Evolutionary conservation across 2,113 vertebrate species (phyloP), one percentile per base, ranked within the genome.

Genomic region (Butorides virescens): DNA sequence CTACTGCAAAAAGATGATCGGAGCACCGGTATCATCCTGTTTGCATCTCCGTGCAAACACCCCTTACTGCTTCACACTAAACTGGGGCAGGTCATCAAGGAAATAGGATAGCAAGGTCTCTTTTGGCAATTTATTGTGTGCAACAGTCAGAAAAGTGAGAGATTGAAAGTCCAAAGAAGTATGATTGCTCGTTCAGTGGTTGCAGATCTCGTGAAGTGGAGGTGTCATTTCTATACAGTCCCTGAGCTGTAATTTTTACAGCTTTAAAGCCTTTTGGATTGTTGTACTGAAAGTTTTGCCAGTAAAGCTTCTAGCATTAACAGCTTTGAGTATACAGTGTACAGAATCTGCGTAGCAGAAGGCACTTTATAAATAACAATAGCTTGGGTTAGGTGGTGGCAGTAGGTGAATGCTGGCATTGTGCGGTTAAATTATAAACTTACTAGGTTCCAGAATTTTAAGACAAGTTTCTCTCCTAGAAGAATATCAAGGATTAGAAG

Each of bases 291-390:
- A 39, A 56, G 50, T 61, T 36, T 47, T 82, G 58, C 52, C 74
- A 58, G 6, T 91, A 58, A 91, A 93, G 36, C 34, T 88, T 67
- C 14, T 15, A 15, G 58, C 42, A 3, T 17, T 5, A 46, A 16
- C 34, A 26, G 10, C 10, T 10, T 10, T 5, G 65, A 32, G 36
- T 1, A 20, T 30, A 4, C 49, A 19, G 0, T 1, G 12, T 30
- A n/a, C 44, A 34, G 71, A 13, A 13, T 63, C 15, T 22, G 37
- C 34, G 52, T 22, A 39, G 88, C 84, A 81, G 79, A 4, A 42
- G 72, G 81, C 47, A 26, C 22, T 17, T 53, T 13, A 17, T 72
- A 72, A 53, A 22, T 32, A 82, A 44, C 23, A 5, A 11, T 8
- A 42, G 86, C 81, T 76, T 36, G 46, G 86, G 39, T 78, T 26